These are phyloP conservation scores for Acanthopagrus latus DNA, from an alignment of 2,797 vertebrate species.

Conservation along the genomic window DNA sequence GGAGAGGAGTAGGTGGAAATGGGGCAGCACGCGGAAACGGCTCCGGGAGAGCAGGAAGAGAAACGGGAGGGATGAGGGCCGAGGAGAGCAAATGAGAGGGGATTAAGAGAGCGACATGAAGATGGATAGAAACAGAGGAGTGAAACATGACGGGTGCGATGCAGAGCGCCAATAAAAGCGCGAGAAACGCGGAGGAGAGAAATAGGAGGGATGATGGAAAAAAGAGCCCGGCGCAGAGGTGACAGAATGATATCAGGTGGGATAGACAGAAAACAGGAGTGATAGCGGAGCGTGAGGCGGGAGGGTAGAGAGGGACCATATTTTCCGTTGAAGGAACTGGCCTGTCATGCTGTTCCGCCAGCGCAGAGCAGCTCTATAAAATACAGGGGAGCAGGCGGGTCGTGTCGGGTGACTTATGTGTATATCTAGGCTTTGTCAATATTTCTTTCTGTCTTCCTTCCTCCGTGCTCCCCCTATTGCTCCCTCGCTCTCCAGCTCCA, in stretches of 20 bases:
- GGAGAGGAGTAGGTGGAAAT: constrained; percentile 74
- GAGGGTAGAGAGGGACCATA: constrained; percentile 82
- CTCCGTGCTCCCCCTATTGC: constrained; percentile 67
- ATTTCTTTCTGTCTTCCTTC: constrained; percentile 88
- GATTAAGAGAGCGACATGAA: constrained; percentile 82
- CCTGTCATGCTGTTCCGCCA: constrained; percentile 89
- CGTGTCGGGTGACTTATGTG: constrained; percentile 88
- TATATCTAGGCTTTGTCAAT: constrained; percentile 90
- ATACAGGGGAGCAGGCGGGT: constrained; percentile 81
- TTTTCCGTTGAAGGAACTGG: constrained; percentile 90
- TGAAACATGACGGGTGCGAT: constrained; percentile 79
- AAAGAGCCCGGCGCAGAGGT: constrained; percentile 71
- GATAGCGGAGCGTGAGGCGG: constrained; percentile 76
- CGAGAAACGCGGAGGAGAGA: constrained; percentile 63
- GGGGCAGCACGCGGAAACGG: constrained; percentile 59
- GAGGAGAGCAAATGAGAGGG: constrained; percentile 78
- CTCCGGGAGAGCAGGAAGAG: constrained; percentile 49
- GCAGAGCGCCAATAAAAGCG: constrained; percentile 80
- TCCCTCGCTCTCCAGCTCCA: constrained; percentile 47
- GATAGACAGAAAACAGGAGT: constrained; percentile 82
- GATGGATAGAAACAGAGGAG: constrained; percentile 80
- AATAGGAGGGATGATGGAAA: constrained; percentile 76
- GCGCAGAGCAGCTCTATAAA: constrained; percentile 88
- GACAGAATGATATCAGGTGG: constrained; percentile 84
- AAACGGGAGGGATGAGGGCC: constrained; percentile 65